These are phyloP conservation scores for Melanostoma mellinum DNA, from an alignment of 2,888 invertebrate genomes.

Conservation along the genomic window DNA sequence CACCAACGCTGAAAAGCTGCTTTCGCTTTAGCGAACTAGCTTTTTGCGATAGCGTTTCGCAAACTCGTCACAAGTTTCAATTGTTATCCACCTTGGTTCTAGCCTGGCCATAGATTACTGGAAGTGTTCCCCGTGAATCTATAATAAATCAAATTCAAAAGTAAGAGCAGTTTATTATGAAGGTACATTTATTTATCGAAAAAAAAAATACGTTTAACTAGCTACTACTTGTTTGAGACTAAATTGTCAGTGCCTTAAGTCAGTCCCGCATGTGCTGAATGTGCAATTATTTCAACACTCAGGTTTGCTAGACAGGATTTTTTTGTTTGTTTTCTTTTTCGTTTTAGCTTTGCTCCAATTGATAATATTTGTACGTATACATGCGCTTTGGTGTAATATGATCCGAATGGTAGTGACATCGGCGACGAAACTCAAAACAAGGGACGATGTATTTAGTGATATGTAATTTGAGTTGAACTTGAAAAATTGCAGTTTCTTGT, in stretches of 20 bases:
- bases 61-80: constrained; percentile 26
- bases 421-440: constrained; percentile 38
- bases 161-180: constrained; percentile 11
- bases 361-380: constrained; percentile 7
- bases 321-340: constrained; percentile 4
- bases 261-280: constrained; percentile 16
- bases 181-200: constrained; percentile 6
- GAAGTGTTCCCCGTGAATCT: constrained; percentile 28
- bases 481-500: constrained; percentile 14
- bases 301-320: constrained; percentile 45
- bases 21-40: constrained; percentile 4
- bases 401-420: constrained; percentile 26
- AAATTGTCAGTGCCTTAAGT: constrained; percentile 5
- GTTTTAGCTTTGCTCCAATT: constrained; percentile 26
- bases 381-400: constrained; percentile 33
- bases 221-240: constrained; percentile 46
- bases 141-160: constrained; percentile 38
- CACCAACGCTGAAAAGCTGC: constrained; percentile 10
- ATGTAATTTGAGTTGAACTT: constrained; percentile 56
- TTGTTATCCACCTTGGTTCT: constrained; percentile 15
- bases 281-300: constrained; percentile 28
- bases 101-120: constrained; percentile 18
- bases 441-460: constrained; percentile 11
- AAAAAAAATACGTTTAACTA: constrained; percentile 7
- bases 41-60: constrained; percentile 38